phyloP scores from a whole-genome alignment of 2,888 invertebrate genomes.

The Ophion obscuratus region DNA sequence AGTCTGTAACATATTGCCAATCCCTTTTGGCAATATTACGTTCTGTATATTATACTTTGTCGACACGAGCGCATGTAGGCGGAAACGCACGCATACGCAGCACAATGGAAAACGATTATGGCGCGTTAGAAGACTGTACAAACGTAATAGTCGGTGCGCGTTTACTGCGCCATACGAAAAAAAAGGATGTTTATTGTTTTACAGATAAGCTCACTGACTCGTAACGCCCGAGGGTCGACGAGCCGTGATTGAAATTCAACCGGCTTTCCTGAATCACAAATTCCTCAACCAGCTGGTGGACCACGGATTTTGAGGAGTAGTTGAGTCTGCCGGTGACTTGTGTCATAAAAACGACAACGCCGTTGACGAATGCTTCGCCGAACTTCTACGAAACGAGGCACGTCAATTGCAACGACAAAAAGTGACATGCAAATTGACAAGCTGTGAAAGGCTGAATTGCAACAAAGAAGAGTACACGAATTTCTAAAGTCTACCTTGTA shows the following conservation, averaged over 20 bases:
- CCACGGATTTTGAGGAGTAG: slow-evolving; percentile 14
- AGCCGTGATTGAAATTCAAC: slow-evolving; percentile 72
- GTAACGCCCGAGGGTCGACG: slow-evolving; percentile 64
- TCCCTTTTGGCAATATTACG: not conserved
- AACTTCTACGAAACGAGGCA: slow-evolving; percentile 48
- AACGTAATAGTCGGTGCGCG: slow-evolving; percentile 17
- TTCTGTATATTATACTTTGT: not conserved
- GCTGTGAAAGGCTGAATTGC: slow-evolving; percentile 7
- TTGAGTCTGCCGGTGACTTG: slow-evolving; percentile 41
- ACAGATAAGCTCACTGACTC: slow-evolving; percentile 72
- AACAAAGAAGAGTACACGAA: slow-evolving; percentile 6
- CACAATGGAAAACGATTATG: slow-evolving; percentile 3
- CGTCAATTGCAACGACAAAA: slow-evolving; percentile 52
- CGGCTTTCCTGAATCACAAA: slow-evolving; percentile 47
- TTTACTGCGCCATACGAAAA: slow-evolving; percentile 33
- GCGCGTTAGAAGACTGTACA: not conserved
- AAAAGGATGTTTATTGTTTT: slow-evolving; percentile 71
- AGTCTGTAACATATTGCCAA: not conserved
- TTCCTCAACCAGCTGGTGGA: slow-evolving; percentile 34
- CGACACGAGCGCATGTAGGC: slow-evolving; percentile 13
- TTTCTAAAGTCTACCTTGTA: slow-evolving; percentile 6
- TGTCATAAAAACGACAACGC: slow-evolving; percentile 33
- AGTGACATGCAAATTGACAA: slow-evolving; percentile 30
- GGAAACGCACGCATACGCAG: slow-evolving; percentile 42
- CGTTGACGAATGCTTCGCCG: slow-evolving; percentile 35